Evolutionary conservation across 1,140 invertebrate species (phyloP).

Genomic region (Protaetia brevitarsis): DNA sequence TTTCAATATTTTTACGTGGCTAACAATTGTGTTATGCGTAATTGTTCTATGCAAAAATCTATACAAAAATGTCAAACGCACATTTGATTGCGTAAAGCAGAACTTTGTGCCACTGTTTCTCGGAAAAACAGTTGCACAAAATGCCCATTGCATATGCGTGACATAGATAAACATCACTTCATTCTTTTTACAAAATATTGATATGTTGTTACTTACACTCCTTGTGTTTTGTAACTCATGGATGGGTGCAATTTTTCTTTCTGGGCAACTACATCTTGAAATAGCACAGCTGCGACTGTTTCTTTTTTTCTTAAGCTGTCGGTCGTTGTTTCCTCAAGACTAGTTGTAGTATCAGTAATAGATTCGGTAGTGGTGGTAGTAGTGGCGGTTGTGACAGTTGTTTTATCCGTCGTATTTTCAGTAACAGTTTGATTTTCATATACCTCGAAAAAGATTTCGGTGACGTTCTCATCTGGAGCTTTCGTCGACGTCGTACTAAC

Average conservation of each 20-base stretch:
- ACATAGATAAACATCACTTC: not conserved
- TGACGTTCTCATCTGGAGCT: slow-evolving; percentile 23
- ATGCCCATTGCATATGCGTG: too few relatives aligned
- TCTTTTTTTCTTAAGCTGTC: slow-evolving; percentile 26
- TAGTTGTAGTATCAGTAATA: slow-evolving; percentile 30
- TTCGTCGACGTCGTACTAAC: slow-evolving; percentile 42
- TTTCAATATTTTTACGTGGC: too few relatives aligned
- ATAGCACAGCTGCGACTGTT: slow-evolving; percentile 36
- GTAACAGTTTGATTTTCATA: slow-evolving; percentile 27
- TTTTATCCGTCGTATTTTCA: slow-evolving; percentile 15
- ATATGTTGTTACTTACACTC: slow-evolving; percentile 64
- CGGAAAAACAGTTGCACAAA: too few relatives aligned
- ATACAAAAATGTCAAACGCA: too few relatives aligned
- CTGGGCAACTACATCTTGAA: slow-evolving; percentile 52
- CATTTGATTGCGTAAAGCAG: too few relatives aligned
- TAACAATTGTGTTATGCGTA: too few relatives aligned
- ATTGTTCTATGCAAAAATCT: too few relatives aligned
- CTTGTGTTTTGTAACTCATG: slow-evolving; percentile 58
- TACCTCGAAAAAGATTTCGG: slow-evolving; percentile 18
- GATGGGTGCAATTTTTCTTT: slow-evolving; percentile 35
- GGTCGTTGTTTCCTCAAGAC: slow-evolving; percentile 27
- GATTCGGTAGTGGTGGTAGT: slow-evolving; percentile 46
- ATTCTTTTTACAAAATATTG: too few relatives aligned
- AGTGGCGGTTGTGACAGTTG: too few relatives aligned
- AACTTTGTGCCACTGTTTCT: too few relatives aligned